Evolutionary conservation across 1,140 invertebrate genomes (phyloP).

Genomic region (Caenorhabditis elegans): DNA sequence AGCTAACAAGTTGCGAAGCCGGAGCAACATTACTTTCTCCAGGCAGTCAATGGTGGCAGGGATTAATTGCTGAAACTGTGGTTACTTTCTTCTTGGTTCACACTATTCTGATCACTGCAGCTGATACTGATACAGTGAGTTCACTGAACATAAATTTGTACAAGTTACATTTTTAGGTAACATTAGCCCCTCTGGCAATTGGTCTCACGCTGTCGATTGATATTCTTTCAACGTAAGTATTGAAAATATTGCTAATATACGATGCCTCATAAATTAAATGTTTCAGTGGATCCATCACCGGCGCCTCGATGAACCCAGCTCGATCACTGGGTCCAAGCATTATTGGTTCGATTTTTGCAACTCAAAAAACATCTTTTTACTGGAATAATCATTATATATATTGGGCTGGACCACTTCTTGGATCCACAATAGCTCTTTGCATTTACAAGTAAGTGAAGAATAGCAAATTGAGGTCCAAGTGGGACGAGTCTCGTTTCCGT

Average conservation of each 20-base stretch:
- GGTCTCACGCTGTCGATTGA: constrained; percentile 65
- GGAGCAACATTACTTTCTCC: constrained; percentile 34
- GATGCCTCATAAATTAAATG: not conserved
- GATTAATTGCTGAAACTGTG: constrained; percentile 62
- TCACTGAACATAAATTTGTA: not conserved
- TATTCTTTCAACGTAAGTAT: constrained; percentile 60
- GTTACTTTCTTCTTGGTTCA: constrained; percentile 65
- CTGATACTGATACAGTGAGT: constrained; percentile 54
- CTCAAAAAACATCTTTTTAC: not conserved
- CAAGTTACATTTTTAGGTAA: constrained; percentile 26
- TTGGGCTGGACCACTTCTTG: constrained; percentile 66
- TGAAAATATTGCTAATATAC: no score
- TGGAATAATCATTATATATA: constrained; percentile 68
- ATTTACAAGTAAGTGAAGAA: constrained; percentile 36
- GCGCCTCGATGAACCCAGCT: constrained; percentile 68
- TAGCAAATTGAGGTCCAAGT: no score
- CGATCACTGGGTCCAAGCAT: constrained; percentile 67
- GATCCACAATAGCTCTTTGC: constrained; percentile 58
- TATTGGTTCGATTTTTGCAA: constrained; percentile 49
- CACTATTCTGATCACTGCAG: constrained; percentile 63
- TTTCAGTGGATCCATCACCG: constrained; percentile 62
- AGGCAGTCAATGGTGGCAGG: constrained; percentile 37
- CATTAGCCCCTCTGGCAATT: constrained; percentile 65
- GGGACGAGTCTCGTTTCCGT: no score
- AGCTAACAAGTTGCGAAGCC: constrained; percentile 36